Evolutionary conservation across 2,797 vertebrate species (phyloP).

Genomic region (Poliocrania exsul): DNA sequence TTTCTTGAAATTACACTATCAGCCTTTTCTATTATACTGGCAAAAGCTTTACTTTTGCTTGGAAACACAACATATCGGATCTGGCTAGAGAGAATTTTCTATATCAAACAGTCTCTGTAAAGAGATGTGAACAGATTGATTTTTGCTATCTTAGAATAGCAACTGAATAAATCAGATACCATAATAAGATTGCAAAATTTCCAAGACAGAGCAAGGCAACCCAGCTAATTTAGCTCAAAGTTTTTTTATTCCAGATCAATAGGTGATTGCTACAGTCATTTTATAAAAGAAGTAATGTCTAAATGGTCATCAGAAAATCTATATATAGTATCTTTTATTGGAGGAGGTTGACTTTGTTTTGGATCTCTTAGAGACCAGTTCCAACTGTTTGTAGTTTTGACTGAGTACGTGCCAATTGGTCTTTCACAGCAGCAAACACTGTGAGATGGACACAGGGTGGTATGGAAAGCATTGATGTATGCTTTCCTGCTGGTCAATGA

Average conservation of each 20-base stretch:
- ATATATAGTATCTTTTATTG: not conserved
- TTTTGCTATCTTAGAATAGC: not conserved
- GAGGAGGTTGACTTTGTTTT: not conserved
- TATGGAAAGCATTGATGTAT: accelerated
- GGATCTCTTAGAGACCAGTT: not conserved
- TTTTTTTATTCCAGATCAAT: not conserved
- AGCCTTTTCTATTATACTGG: not conserved
- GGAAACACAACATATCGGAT: not conserved
- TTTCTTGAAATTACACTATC: not conserved
- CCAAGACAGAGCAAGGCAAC: not conserved
- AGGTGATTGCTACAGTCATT: not conserved
- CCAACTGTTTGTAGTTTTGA: not conserved
- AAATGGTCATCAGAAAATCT: not conserved
- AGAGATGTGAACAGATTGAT: not conserved
- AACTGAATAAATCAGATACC: not conserved
- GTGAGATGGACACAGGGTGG: accelerated
- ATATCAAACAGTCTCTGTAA: not conserved
- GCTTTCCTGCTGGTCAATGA: not conserved
- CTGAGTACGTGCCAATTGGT: not conserved
- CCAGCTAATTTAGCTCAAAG: not conserved
- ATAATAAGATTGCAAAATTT: not conserved
- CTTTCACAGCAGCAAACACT: not conserved
- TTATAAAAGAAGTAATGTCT: not conserved
- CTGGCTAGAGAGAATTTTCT: not conserved
- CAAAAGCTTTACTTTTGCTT: not conserved